Conservation (phyloP, 2,888 invertebrate genomes). For the Malachius bipustulatus region DNA sequence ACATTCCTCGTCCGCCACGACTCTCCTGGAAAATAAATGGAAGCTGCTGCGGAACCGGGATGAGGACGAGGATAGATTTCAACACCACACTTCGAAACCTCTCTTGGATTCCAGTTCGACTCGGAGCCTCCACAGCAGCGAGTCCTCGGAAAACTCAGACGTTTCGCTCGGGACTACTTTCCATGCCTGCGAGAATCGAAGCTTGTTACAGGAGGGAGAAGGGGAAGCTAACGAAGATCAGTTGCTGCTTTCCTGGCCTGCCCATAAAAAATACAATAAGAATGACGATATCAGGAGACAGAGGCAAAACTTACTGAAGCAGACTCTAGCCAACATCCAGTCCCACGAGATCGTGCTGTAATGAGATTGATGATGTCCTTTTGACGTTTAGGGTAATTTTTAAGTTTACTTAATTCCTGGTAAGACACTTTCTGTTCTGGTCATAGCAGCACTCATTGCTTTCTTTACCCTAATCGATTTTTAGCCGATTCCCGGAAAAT, state of each 20-base stretch:
- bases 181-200: constrained; percentile 32
- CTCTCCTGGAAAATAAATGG: constrained; percentile 36
- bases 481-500: too few relatives aligned
- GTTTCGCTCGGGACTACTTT: constrained; percentile 33
- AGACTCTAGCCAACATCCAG: constrained; percentile 25
- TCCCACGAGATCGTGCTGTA: constrained; percentile 31
- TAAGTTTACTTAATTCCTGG: too few relatives aligned
- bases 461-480: too few relatives aligned
- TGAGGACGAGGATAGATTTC: constrained; percentile 26
- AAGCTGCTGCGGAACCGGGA: constrained; percentile 28
- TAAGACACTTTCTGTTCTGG: too few relatives aligned
- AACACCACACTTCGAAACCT: constrained; percentile 26
- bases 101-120: constrained; percentile 25
- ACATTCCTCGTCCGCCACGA: constrained; percentile 35
- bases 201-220: constrained; percentile 16
- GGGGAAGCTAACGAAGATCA: constrained; percentile 32
- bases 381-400: too few relatives aligned
- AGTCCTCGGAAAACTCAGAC: constrained; percentile 38
- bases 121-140: constrained; percentile 39
- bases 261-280: constrained; percentile 27
- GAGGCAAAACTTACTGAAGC: constrained; percentile 20
- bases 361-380: too few relatives aligned
- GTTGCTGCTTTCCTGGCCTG: constrained; percentile 46
- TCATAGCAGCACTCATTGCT: too few relatives aligned
- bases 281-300: constrained; percentile 9